Conservation (phyloP, 1,140 invertebrate species). For the Pararge aegeria region DNA sequence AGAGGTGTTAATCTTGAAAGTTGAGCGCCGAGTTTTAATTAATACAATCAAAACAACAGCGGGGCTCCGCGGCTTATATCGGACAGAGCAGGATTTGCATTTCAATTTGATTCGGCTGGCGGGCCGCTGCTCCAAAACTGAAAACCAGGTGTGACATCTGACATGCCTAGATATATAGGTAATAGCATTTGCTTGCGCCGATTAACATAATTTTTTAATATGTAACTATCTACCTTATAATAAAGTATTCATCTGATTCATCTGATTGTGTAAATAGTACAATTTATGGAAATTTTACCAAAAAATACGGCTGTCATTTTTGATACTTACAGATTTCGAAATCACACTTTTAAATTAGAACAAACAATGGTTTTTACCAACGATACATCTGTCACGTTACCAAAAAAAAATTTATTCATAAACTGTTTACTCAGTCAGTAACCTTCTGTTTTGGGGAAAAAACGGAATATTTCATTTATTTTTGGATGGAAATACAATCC, state of each 20-base stretch:
- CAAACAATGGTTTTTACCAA: neutral
- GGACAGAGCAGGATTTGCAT: constrained; percentile 17
- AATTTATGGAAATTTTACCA: too few relatives aligned
- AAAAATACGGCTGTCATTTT: neutral
- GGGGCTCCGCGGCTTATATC: constrained; percentile 26
- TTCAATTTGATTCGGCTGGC: constrained; percentile 27
- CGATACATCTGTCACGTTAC: constrained; percentile 21
- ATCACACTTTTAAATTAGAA: neutral
- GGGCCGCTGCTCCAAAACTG: neutral
- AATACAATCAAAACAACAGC: constrained; percentile 30
- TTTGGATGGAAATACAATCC: neutral
- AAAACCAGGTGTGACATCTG: constrained; percentile 26
- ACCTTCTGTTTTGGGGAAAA: neutral
- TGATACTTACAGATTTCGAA: neutral
- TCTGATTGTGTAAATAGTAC: too few relatives aligned
- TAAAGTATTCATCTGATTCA: too few relatives aligned
- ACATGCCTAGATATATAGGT: too few relatives aligned
- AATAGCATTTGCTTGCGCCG: too few relatives aligned
- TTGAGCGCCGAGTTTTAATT: constrained; percentile 27
- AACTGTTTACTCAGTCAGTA: neutral
- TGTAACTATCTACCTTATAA: too few relatives aligned
- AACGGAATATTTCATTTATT: too few relatives aligned
- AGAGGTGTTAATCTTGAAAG: constrained; percentile 28
- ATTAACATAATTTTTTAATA: too few relatives aligned
- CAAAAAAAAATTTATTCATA: constrained; percentile 1